Conservation (phyloP, 2,888 invertebrate genomes). For the Zeuzera pyrina region DNA sequence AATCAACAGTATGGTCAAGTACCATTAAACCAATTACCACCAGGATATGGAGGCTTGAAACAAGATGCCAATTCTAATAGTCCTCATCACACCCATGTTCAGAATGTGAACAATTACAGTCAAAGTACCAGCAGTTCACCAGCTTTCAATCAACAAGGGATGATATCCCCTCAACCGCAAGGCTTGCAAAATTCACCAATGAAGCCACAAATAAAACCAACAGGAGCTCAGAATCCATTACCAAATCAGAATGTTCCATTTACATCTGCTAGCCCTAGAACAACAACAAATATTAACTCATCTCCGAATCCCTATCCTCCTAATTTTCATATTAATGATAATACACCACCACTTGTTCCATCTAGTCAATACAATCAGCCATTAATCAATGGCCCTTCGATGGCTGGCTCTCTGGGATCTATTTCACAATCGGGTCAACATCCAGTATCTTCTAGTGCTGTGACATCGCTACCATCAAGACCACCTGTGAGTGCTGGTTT, state of each 20-base stretch:
- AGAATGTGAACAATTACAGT: slow-evolving; percentile 43
- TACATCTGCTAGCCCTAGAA: slow-evolving; percentile 30
- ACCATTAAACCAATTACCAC: slow-evolving; percentile 43
- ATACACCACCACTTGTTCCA: slow-evolving; percentile 54
- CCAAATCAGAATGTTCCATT: slow-evolving; percentile 27
- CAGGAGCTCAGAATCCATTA: slow-evolving; percentile 21
- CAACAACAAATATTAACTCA: slow-evolving; percentile 22
- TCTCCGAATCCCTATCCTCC: slow-evolving; percentile 35
- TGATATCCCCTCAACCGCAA: slow-evolving; percentile 30
- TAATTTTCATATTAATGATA: slow-evolving; percentile 55
- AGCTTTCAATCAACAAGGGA: slow-evolving; percentile 54
- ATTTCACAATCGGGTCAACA: slow-evolving; percentile 21
- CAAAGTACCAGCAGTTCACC: slow-evolving; percentile 59
- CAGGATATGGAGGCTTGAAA: slow-evolving; percentile 38
- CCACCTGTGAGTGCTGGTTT: slow-evolving; percentile 20
- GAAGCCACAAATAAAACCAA: slow-evolving; percentile 21
- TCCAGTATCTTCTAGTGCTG: slow-evolving; percentile 28
- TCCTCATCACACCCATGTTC: slow-evolving; percentile 31
- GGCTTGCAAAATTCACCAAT: slow-evolving; percentile 43
- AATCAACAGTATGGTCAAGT: slow-evolving; percentile 39
- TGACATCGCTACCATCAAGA: slow-evolving; percentile 20
- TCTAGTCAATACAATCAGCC: slow-evolving; percentile 58
- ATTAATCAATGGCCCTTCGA: slow-evolving; percentile 47
- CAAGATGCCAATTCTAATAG: slow-evolving; percentile 57
- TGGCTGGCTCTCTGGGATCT: slow-evolving; percentile 9